Conservation (phyloP, 2,113 vertebrate genomes). For the Capreolus pygargus region DNA sequence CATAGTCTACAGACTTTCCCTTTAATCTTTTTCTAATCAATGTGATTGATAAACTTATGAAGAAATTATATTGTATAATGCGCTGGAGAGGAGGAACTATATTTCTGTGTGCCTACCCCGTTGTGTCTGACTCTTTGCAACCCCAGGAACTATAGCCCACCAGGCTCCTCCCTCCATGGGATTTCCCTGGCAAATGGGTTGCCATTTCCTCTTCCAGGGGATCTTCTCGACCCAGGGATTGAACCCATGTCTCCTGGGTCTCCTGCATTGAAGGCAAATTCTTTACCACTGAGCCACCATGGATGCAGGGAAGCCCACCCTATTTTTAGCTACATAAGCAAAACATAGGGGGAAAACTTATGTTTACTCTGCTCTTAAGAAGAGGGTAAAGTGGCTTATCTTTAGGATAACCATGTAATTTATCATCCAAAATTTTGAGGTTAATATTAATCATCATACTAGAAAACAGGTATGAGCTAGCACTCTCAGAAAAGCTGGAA, state of each 20-base stretch:
- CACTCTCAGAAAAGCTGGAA: not conserved
- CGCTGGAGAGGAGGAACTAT: not conserved
- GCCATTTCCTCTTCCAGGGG: not conserved
- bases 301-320: not conserved
- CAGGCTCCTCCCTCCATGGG: not conserved
- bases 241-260: not conserved
- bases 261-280: not conserved
- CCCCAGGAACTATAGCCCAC: not conserved
- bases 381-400: not conserved
- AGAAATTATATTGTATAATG: not conserved
- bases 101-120: not conserved
- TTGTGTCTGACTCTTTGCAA: not conserved
- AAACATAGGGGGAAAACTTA: not conserved
- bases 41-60: not conserved
- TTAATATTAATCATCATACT: not conserved
- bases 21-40: constrained; percentile 23
- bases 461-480: not conserved
- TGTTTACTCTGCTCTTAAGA: not conserved
- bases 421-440: not conserved
- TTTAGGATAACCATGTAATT: not conserved
- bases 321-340: not conserved
- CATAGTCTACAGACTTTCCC: not conserved
- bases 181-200: not conserved
- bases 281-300: not conserved
- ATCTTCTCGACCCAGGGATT: not conserved